Percentiles rank a stretch among this genome's conserved stretches.
These are phyloP conservation scores for Ctenomys sociabilis DNA, from an alignment of 2,113 vertebrate genomes.

Conservation along the genomic window DNA sequence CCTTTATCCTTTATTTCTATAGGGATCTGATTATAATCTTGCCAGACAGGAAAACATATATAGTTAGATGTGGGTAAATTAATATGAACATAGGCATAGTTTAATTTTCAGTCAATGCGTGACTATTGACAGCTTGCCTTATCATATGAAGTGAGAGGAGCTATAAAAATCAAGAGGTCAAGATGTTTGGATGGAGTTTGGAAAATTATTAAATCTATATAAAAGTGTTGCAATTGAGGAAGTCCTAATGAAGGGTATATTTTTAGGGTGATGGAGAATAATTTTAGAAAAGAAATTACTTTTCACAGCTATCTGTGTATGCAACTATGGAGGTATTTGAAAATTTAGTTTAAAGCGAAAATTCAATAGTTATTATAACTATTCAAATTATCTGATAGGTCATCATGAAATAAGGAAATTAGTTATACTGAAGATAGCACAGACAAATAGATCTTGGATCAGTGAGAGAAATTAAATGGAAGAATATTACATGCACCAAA, in stretches of 20 bases:
- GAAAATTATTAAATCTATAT: neutral
- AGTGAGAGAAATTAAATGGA: neutral
- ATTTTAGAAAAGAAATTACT: neutral
- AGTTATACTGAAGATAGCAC: neutral
- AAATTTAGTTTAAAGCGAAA: neutral
- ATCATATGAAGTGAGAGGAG: neutral
- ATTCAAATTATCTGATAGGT: neutral
- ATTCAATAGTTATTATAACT: neutral
- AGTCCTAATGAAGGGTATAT: neutral
- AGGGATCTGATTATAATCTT: neutral
- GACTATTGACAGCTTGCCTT: neutral
- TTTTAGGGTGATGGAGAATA: neutral
- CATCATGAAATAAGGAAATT: neutral
- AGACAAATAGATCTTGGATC: neutral
- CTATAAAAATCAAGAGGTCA: neutral
- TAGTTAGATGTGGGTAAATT: neutral
- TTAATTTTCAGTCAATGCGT: neutral
- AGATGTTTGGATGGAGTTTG: neutral
- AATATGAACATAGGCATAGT: neutral
- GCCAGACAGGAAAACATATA: neutral
- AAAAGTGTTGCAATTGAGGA: neutral
- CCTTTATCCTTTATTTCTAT: neutral
- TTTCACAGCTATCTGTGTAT: neutral
- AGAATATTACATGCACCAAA: neutral
- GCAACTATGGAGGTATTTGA: neutral